phyloP scores from a whole-genome alignment of 2,113 vertebrate species.

The Zootoca vivipara region DNA sequence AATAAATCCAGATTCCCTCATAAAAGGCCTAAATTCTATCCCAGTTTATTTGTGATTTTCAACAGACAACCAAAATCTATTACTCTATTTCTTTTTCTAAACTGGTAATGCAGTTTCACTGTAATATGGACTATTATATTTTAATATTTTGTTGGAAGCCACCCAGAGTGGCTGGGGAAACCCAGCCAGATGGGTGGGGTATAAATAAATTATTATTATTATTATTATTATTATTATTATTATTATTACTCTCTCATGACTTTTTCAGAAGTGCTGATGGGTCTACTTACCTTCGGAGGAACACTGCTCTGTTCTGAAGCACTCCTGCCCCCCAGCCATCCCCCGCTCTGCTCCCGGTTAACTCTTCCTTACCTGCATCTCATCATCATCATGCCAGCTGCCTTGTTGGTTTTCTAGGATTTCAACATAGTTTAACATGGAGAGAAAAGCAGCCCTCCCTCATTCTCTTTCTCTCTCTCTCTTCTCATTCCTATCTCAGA shows the following conservation, averaged over 20 bases:
- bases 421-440: not conserved
- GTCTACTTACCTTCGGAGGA: constrained; percentile 95
- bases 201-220: too few relatives aligned
- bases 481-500: not conserved
- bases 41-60: not conserved
- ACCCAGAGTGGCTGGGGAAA: too few relatives aligned
- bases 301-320: constrained; percentile 98
- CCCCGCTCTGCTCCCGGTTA: constrained; percentile 95
- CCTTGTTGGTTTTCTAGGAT: constrained; percentile 18
- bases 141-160: too few relatives aligned
- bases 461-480: not conserved
- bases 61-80: too few relatives aligned
- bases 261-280: not conserved
- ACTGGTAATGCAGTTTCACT: not conserved
- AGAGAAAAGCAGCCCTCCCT: not conserved
- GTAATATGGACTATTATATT: too few relatives aligned
- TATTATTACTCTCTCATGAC: not conserved
- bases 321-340: constrained; percentile 92
- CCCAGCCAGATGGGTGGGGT: too few relatives aligned
- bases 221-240: too few relatives aligned
- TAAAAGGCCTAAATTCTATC: not conserved
- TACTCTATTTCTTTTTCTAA: too few relatives aligned
- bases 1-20: not conserved
- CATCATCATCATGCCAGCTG: not conserved
- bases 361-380: constrained; percentile 87